Evolutionary conservation across 2,888 invertebrate genomes (phyloP).

Genomic region (Drosophila limbata): DNA sequence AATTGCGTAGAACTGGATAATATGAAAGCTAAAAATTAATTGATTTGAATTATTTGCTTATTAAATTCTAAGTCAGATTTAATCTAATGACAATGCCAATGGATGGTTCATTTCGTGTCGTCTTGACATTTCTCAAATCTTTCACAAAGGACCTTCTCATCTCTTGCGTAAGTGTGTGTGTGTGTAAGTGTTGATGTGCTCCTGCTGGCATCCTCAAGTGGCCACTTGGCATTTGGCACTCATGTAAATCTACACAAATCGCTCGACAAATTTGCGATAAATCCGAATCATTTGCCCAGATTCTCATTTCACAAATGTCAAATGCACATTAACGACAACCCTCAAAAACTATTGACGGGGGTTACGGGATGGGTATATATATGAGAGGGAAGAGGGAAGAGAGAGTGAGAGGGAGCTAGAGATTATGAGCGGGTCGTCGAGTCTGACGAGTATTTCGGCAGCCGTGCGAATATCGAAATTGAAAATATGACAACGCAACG

Average conservation of each 20-base stretch:
- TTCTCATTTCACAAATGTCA: constrained; percentile 79
- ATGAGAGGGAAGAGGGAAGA: neutral
- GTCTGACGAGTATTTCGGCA: constrained; percentile 24
- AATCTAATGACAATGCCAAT: constrained; percentile 2
- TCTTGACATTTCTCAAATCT: constrained; percentile 14
- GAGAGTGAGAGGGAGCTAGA: neutral
- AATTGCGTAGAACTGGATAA: no score
- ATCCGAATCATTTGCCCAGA: constrained; percentile 79
- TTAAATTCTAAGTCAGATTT: neutral
- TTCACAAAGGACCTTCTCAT: constrained; percentile 41
- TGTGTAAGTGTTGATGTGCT: constrained; percentile 8
- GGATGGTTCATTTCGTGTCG: neutral
- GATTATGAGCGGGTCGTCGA: constrained; percentile 32
- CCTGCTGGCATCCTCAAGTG: constrained; percentile 65
- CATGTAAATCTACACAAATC: constrained; percentile 79
- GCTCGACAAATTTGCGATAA: constrained; percentile 78
- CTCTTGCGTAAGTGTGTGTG: constrained; percentile 3
- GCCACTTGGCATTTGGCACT: constrained; percentile 79
- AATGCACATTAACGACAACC: constrained; percentile 76
- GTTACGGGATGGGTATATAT: constrained; percentile 18
- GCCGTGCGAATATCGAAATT: constrained; percentile 72
- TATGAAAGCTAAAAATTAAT: no score
- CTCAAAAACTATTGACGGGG: constrained; percentile 63
- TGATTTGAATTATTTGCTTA: neutral
- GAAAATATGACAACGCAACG: constrained; percentile 74